phyloP scores from a whole-genome alignment of 2,797 vertebrate genomes.

The Coregonus suidteri region DNA sequence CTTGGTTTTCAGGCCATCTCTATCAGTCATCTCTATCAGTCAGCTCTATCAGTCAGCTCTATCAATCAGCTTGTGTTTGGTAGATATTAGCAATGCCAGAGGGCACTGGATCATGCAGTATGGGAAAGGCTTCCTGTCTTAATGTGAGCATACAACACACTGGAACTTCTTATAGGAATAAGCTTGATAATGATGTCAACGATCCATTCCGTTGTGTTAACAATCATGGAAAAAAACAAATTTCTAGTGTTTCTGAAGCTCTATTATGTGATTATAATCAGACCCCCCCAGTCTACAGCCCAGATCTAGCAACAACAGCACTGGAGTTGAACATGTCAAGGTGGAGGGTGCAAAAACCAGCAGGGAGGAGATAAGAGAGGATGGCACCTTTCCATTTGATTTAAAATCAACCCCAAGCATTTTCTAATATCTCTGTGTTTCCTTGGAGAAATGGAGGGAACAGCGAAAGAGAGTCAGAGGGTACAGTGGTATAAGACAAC shows the following conservation, averaged over 20 bases:
- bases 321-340: conserved; percentile 46
- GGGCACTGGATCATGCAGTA: conserved; percentile 41
- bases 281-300: conserved; percentile 27
- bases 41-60: conserved; percentile 14
- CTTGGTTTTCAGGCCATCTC: conserved; percentile 49
- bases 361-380: not conserved
- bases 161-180: conserved; percentile 39
- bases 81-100: conserved; percentile 49
- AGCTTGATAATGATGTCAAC: conserved; percentile 31
- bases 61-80: conserved; percentile 43
- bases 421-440: conserved; percentile 29
- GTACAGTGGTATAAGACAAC: conserved; percentile 24
- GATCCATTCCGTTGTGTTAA: conserved; percentile 31
- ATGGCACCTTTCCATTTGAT: not conserved
- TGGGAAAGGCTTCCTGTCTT: not conserved
- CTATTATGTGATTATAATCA: conserved; percentile 47
- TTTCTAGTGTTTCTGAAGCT: conserved; percentile 47
- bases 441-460: conserved; percentile 30
- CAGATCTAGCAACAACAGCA: conserved; percentile 33
- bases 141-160: conserved; percentile 30
- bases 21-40: conserved; percentile 22
- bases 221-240: conserved; percentile 43
- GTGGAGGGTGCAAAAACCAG: conserved; percentile 27
- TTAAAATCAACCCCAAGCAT: not conserved
- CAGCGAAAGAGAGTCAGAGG: conserved; percentile 5